These are phyloP conservation scores for Cephonodes hylas DNA, from an alignment of 2,888 invertebrate genomes.

Conservation along the genomic window DNA sequence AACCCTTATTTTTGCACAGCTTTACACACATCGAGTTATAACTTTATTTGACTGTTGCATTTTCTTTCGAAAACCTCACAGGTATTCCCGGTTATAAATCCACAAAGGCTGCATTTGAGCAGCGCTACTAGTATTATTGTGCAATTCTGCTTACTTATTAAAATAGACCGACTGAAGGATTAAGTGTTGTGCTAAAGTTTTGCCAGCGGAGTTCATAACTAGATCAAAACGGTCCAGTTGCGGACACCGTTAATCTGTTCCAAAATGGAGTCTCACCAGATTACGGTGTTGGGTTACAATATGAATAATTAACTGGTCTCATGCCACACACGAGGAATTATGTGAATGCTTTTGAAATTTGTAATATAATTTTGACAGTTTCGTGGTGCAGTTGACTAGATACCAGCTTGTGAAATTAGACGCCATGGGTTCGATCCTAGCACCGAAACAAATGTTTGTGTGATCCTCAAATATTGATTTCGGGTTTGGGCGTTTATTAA, in stretches of 20 bases:
- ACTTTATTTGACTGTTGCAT: too few relatives aligned
- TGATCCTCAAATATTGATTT: too few relatives aligned
- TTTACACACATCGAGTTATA: too few relatives aligned
- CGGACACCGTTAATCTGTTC: constrained; percentile 34
- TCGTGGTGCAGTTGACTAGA: too few relatives aligned
- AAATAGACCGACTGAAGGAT: neutral
- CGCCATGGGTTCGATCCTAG: too few relatives aligned
- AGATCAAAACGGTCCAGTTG: constrained; percentile 30
- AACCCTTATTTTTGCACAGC: neutral
- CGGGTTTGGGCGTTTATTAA: too few relatives aligned
- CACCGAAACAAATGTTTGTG: too few relatives aligned
- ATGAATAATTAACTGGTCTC: neutral
- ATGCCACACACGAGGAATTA: neutral
- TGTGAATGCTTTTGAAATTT: neutral
- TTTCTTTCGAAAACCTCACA: neutral
- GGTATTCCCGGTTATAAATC: neutral
- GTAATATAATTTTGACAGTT: too few relatives aligned
- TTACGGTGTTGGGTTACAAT: neutral
- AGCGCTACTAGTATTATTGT: neutral
- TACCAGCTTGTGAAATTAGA: too few relatives aligned
- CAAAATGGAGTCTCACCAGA: neutral
- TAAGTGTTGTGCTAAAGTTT: constrained; percentile 19
- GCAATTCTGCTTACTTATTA: neutral
- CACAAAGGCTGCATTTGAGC: neutral
- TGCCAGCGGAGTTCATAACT: constrained; percentile 33